phyloP scores from a whole-genome alignment of 35 echinoderm and acorn worm genomes.

The Diadema setosum region DNA sequence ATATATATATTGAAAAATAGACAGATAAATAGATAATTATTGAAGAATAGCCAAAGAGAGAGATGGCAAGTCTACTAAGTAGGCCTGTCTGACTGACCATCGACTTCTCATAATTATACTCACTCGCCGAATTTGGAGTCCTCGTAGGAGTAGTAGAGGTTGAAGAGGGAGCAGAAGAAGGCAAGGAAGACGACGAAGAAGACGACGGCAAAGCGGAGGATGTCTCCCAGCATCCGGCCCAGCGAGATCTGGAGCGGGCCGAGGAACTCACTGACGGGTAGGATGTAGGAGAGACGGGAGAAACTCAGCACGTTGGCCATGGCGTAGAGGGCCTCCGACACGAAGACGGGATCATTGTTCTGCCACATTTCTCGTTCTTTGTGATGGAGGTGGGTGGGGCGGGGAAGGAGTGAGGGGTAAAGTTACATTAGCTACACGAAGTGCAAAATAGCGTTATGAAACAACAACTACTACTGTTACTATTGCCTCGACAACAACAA shows the following conservation, averaged over 20 bases:
- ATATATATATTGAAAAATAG: too few species aligned
- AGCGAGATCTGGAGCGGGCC: conserved; percentile 95
- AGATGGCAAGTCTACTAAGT: too few species aligned
- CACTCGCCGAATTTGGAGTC: conserved; percentile 77
- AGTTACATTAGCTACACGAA: too few species aligned
- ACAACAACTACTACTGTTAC: too few species aligned
- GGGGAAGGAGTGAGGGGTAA: too few species aligned
- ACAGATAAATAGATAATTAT: too few species aligned
- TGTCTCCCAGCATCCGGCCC: conserved; percentile 91
- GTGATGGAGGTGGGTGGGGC: background rate
- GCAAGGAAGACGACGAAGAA: conserved; percentile 88
- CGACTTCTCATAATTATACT: too few species aligned
- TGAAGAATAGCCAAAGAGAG: too few species aligned
- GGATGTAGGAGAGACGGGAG: conserved; percentile 73
- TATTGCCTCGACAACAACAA: too few species aligned
- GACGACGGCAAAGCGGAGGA: conserved; percentile 74
- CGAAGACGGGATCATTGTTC: conserved; percentile 65
- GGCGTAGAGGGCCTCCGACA: conserved; percentile 79
- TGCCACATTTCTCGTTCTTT: conserved; percentile 65
- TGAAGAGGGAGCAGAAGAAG: conserved; percentile 89
- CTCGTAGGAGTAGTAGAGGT: conserved; percentile 83
- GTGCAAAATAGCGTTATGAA: too few species aligned
- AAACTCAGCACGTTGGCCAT: conserved; percentile 93
- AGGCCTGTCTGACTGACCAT: too few species aligned
- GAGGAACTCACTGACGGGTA: conserved; percentile 92